phyloP scores from a whole-genome alignment of 23 tunicate genomes.

The Trididemnum nubilum region DNA sequence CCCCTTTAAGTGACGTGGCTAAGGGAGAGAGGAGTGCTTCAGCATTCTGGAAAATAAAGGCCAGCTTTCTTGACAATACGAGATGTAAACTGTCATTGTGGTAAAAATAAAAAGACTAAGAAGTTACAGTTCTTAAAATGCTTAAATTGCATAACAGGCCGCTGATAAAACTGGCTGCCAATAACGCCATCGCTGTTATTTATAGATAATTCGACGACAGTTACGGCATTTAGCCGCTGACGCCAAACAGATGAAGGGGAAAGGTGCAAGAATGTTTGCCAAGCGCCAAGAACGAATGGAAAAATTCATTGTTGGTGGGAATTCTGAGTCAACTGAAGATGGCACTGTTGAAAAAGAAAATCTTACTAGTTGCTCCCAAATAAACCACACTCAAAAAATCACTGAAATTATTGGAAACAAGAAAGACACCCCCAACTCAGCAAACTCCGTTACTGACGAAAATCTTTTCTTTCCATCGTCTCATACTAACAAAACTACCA shows the following conservation, averaged over 20 bases:
- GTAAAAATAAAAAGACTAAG: too few relatives aligned
- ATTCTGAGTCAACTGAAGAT: not conserved
- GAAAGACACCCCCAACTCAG: not conserved
- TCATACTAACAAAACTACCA: not conserved
- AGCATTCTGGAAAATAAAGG: too few relatives aligned
- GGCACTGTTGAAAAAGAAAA: not conserved
- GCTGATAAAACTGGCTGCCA: too few relatives aligned
- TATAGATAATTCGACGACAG: constrained; percentile 55
- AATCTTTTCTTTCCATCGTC: not conserved
- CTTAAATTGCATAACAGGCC: too few relatives aligned
- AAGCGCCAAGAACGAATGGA: constrained; percentile 82
- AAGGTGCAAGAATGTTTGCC: constrained; percentile 88
- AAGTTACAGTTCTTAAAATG: too few relatives aligned
- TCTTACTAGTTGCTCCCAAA: not conserved
- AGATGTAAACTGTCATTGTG: too few relatives aligned
- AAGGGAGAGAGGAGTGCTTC: too few relatives aligned
- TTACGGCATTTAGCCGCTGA: constrained; percentile 50
- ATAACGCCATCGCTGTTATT: not conserved
- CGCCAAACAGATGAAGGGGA: constrained; percentile 68
- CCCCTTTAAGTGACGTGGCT: too few relatives aligned
- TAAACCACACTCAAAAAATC: not conserved
- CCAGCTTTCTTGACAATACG: too few relatives aligned
- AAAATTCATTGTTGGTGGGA: constrained; percentile 59
- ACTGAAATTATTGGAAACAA: not conserved
- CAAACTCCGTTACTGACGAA: not conserved